Percentiles rank a stretch among this genome's conserved stretches.
phyloP scores from a whole-genome alignment of 92 coral and sea anemone genomes.

The Porites divaricata region DNA sequence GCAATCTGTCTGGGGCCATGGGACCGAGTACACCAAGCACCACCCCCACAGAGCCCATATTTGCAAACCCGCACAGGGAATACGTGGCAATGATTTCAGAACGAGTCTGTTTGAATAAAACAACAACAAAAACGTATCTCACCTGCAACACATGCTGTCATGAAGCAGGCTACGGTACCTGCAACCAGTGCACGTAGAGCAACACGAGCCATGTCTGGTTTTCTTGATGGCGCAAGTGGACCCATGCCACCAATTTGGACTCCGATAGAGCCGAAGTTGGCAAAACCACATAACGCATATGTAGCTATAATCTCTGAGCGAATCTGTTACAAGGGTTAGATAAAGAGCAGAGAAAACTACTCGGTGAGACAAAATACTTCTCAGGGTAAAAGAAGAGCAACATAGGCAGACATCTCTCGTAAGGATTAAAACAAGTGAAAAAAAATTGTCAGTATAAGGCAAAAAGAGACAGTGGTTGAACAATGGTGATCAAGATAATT shows the following conservation, averaged over 20 bases:
- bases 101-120: conserved; percentile 70
- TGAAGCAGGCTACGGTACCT: conserved; percentile 94
- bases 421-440: not conserved
- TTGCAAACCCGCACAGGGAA: conserved; percentile 94
- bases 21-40: conserved; percentile 94
- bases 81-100: conserved; percentile 91
- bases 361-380: not conserved
- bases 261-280: conserved; percentile 92
- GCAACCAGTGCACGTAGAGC: conserved; percentile 94
- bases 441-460: not conserved
- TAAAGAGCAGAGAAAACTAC: conserved; percentile 11
- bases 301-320: conserved; percentile 91
- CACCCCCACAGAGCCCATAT: conserved; percentile 83
- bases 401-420: not conserved
- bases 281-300: conserved; percentile 95
- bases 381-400: not conserved
- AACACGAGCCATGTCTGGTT: conserved; percentile 81
- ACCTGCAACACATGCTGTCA: conserved; percentile 99
- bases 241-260: conserved; percentile 95
- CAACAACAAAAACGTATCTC: conserved; percentile 27
- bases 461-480: too few species aligned
- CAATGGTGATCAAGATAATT: too few species aligned
- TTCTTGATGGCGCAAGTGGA: conserved; percentile 93
- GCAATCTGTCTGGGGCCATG: conserved; percentile 83
- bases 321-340: conserved; percentile 56